Percentiles rank a stretch among this genome's conserved stretches.
Evolutionary conservation across 2,888 invertebrate species (phyloP).

Genomic region (Bugulina stolonifera): DNA sequence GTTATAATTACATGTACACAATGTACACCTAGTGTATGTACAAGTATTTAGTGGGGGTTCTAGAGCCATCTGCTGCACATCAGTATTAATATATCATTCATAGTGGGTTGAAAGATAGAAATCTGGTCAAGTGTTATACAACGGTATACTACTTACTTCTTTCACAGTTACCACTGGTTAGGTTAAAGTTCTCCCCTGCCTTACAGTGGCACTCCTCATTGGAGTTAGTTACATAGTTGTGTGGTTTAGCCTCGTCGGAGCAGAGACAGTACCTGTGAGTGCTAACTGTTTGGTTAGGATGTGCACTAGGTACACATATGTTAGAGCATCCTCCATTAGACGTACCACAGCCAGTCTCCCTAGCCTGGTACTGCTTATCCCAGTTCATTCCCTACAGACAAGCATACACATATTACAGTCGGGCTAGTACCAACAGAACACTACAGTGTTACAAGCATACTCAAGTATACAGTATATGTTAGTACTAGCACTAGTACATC

Average conservation of each 20-base stretch:
- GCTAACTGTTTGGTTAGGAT: neutral
- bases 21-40: too few species aligned
- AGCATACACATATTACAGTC: too few species aligned
- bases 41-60: too few species aligned
- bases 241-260: constrained; percentile 6
- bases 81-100: too few species aligned
- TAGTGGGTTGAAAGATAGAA: too few species aligned
- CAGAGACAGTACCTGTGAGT: neutral
- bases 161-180: constrained; percentile 12
- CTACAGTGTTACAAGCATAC: too few species aligned
- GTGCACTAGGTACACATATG: neutral
- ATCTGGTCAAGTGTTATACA: too few species aligned
- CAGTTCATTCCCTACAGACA: constrained; percentile 13
- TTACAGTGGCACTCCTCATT: constrained; percentile 1
- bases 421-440: too few species aligned
- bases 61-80: too few species aligned
- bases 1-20: too few species aligned
- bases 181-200: neutral
- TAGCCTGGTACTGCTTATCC: constrained; percentile 11
- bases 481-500: too few species aligned
- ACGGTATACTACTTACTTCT: constrained; percentile 14
- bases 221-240: neutral
- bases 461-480: too few species aligned
- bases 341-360: neutral
- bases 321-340: constrained; percentile 15